Percentiles rank a stretch among this genome's conserved stretches.
phyloP scores from a whole-genome alignment of 2,888 invertebrate genomes.

The Tolmerus cingulatus region DNA sequence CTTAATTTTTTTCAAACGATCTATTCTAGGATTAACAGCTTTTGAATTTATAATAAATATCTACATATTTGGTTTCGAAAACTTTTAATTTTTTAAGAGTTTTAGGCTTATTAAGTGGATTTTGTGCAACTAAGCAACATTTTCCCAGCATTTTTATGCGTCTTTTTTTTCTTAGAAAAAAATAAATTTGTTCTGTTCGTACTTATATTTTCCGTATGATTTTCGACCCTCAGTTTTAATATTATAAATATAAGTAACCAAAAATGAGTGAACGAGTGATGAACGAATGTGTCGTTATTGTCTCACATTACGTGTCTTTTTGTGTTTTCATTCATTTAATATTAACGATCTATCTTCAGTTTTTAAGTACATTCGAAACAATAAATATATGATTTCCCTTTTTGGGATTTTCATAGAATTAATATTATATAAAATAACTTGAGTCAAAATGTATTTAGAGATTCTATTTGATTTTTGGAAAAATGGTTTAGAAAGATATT shows the following conservation, averaged over 20 bases:
- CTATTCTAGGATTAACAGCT: neutral
- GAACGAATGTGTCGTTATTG: constrained; percentile 41
- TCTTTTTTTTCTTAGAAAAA: constrained; percentile 9
- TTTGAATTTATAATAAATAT: neutral
- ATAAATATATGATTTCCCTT: neutral
- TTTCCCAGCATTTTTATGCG: constrained; percentile 14
- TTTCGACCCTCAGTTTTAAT: neutral
- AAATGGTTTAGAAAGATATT: neutral
- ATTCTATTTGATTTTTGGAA: constrained; percentile 32
- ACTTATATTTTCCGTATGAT: neutral
- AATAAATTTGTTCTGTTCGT: neutral
- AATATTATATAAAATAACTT: constrained; percentile 16
- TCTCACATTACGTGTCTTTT: constrained; percentile 35
- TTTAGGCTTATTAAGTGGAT: neutral
- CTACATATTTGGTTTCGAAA: neutral
- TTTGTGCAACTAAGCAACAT: constrained; percentile 17
- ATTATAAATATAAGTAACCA: neutral
- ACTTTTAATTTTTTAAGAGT: neutral
- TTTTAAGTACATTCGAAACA: neutral
- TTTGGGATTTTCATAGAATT: constrained; percentile 8
- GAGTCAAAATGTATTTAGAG: constrained; percentile 46
- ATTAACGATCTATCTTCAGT: neutral
- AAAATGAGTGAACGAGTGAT: constrained; percentile 22
- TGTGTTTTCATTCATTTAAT: constrained; percentile 8
- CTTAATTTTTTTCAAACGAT: neutral